These are phyloP conservation scores for Phainopepla nitens DNA, from an alignment of 2,113 vertebrate species.

Conservation along the genomic window DNA sequence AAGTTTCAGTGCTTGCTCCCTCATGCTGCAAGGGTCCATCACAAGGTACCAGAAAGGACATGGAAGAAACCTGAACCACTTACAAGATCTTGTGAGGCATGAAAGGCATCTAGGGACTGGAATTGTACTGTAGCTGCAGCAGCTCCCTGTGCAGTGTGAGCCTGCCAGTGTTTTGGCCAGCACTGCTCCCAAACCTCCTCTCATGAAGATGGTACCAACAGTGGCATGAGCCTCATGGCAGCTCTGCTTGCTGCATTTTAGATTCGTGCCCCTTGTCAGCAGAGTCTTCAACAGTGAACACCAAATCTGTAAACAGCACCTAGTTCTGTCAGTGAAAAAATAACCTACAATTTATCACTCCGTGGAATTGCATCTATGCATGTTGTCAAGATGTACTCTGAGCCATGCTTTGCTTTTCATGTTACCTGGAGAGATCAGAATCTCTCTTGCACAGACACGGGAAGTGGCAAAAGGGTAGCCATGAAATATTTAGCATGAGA, in stretches of 20 bases:
- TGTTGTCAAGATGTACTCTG: neutral
- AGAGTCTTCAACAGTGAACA: neutral
- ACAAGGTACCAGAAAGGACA: neutral
- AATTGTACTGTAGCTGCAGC: neutral
- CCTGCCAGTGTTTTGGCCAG: neutral
- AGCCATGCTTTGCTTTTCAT: neutral
- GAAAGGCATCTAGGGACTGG: neutral
- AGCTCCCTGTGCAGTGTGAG: neutral
- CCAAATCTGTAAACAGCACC: neutral
- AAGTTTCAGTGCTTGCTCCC: neutral
- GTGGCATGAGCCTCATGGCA: neutral
- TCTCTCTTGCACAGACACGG: neutral
- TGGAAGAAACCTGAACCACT: neutral
- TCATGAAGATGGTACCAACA: fast-evolving
- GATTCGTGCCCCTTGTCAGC: neutral
- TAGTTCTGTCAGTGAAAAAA: neutral
- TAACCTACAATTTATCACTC: neutral
- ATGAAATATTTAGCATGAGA: neutral
- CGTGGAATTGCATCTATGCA: neutral
- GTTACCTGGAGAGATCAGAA: neutral
- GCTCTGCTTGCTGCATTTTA: neutral
- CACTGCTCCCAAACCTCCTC: neutral
- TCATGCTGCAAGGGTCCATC: neutral
- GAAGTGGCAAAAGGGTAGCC: neutral
- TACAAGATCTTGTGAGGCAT: neutral